These are phyloP conservation scores for Montipora capitata DNA, from an alignment of 92 coral and sea anemone species.

Conservation along the genomic window DNA sequence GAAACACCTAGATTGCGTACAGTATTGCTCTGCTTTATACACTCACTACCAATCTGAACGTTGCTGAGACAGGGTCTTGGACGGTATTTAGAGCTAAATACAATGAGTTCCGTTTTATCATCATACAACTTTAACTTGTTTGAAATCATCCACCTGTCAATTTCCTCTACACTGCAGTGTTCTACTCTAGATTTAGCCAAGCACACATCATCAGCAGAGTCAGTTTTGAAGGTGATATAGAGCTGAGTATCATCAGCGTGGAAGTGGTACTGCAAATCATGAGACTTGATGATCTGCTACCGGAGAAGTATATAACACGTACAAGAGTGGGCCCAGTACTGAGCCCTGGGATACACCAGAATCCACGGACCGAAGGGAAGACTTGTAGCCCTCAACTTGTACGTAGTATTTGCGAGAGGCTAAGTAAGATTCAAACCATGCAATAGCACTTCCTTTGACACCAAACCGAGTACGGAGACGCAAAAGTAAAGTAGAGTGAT, in stretches of 20 bases:
- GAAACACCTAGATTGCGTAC: conserved; percentile 22
- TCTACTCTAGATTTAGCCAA: neutral
- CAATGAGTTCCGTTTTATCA: neutral
- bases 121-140: neutral
- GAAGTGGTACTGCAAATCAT: no score
- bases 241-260: no score
- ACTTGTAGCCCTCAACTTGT: conserved; percentile 7
- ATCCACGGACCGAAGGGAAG: conserved; percentile 9
- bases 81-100: conserved; percentile 3
- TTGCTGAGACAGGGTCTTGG: neutral
- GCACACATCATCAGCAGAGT: neutral
- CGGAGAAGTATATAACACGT: no score
- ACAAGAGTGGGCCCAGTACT: neutral
- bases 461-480: neutral
- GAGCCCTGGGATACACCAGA: conserved; percentile 64
- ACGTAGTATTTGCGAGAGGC: conserved; percentile 3
- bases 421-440: neutral
- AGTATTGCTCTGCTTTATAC: neutral
- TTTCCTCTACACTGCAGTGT: neutral
- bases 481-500: no score
- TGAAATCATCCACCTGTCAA: neutral
- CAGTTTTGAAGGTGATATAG: neutral
- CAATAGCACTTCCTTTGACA: conserved; percentile 24
- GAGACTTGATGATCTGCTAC: no score
- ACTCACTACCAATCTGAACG: neutral